Base-by-base conservation (phyloP, 1,140 invertebrate genomes). In the Micrasema longulum region DNA sequence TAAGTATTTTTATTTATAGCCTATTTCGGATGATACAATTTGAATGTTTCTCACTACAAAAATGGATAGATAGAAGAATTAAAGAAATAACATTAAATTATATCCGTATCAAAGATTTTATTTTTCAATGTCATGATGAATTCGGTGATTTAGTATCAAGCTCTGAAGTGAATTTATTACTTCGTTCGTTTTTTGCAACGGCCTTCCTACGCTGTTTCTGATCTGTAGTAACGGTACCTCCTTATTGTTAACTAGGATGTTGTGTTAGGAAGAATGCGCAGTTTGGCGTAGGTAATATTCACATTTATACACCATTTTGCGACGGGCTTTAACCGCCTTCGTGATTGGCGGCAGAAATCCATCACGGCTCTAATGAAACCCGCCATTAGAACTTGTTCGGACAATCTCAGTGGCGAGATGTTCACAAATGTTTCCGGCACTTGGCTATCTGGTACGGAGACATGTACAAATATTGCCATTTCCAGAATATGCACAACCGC, bases 311-410 rank as follows among this genome's bases (percentile, higher is more conserved):
- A 55, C 14, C 52, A 55, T 55, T 55, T 31, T 55, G 52, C 20
- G 35, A 14, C 26, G 10, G 16, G 23, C 52, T 26, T n/a, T n/a
- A n/a, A 22, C 48, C 48, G 48, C 53, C 60, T 1, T 20, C 20
- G 23, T 20, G 38, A 43, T 20, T 47, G 43, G 41, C 43, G 41
- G 11, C 62, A 18, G 43, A 47, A 26, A 64, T 64, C 45, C 62
- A 64, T 64, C 62, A 64, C 14, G 57, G 41, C 62, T 22, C 41
- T 64, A 64, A 64, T 64, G 62, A 64, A 60, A 41, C 62, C 23
- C 41, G 20, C 62, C 43, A 47, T 64, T 48, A 47, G 41, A 48
- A 41, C 41, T 22, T 64, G 62, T 48, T 64, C 22, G 45, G 62
- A 48, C 23, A 47, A 64, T 62, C 36, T 47, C 45, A 9, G n/a